Percentiles rank a stretch among this genome's conserved stretches.
phyloP scores from a whole-genome alignment of 2,888 invertebrate species.

The Ectemnius continuus region DNA sequence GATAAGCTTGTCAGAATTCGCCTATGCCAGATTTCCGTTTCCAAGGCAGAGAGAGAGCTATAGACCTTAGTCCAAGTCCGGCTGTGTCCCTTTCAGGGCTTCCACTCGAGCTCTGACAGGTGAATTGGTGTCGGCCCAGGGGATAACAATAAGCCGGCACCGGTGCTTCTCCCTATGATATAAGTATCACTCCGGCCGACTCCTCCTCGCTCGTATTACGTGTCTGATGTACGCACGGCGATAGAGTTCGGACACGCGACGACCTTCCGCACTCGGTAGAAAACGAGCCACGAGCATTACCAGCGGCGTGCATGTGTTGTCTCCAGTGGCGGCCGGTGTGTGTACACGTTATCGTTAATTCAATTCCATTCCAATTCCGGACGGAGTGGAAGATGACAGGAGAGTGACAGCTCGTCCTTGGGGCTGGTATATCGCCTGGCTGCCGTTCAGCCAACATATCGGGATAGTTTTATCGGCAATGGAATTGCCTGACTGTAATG shows the following conservation, averaged over 20 bases:
- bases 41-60: constrained; percentile 7
- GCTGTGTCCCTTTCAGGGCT: constrained; percentile 21
- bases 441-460: constrained; percentile 41
- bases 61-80: constrained; percentile 1
- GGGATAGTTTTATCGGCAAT: constrained; percentile 52
- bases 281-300: constrained; percentile 14
- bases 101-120: constrained; percentile 55
- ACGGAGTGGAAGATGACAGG: constrained; percentile 50
- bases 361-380: constrained; percentile 56
- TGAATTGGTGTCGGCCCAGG: constrained; percentile 59
- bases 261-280: constrained; percentile 27
- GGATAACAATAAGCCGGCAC: constrained; percentile 52
- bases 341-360: constrained; percentile 54
- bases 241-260: constrained; percentile 44
- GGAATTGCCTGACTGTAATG: constrained; percentile 29
- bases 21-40: neutral
- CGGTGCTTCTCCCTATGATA: constrained; percentile 38
- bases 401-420: constrained; percentile 56
- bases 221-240: constrained; percentile 9
- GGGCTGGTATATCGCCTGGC: constrained; percentile 31
- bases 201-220: constrained; percentile 4
- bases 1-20: constrained; percentile 9
- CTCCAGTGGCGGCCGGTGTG: constrained; percentile 27
- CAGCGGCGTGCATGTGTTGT: constrained; percentile 16
- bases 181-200: constrained; percentile 48